Base-by-base conservation (phyloP, 2,888 invertebrate species). In the Caenorhabditis japonica region DNA sequence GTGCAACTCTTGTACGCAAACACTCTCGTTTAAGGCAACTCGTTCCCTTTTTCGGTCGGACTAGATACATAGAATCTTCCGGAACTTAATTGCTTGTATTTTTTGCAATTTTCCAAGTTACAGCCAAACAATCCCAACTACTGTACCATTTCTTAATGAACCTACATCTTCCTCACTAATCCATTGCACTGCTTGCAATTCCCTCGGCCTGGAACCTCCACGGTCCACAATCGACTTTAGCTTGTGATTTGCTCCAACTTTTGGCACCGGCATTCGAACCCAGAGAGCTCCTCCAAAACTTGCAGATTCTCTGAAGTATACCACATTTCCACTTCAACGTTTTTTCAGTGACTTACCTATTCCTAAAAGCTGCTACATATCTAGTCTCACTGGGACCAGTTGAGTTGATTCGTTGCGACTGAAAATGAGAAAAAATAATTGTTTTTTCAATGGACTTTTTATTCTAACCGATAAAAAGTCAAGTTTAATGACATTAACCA, bases 221-320 rank as follows among this genome's bases (percentile, higher is more conserved):
- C 60, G 59, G 17, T 75, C 78, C 2, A 62, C 60, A 7, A 78
- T 74, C 38, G 46, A 21, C 0, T 52, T 49, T 21, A 77, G 43
- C 51, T 75, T 46, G 27, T 68, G 43, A 15, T 53, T 60, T 17
- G 49, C 46, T 13, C 44, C 39, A 10, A 75, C 46, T 33, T 68
- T 49, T 19, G 78, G 75, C 39, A 68, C 47, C 3, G 70, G 66
- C 61, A 75, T 73, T 13, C 51, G 39, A 41, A 72, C 78, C 78
- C 78, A 78, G 15, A 78, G 46, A 15, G 61, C 75, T 4, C 78
- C 78, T 19, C 60, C 53, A 27, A 78, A 78, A 21, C 73, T 69
- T 17, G 66, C 27, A 1, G 78, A 74, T 41, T 78, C 75, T 17
- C 73, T 76, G 73, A 33, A 73, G 38, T 10, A 12, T 13, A 23